Evolutionary conservation across 2,888 invertebrate species (phyloP).

Genomic region (Corbicula japonica): DNA sequence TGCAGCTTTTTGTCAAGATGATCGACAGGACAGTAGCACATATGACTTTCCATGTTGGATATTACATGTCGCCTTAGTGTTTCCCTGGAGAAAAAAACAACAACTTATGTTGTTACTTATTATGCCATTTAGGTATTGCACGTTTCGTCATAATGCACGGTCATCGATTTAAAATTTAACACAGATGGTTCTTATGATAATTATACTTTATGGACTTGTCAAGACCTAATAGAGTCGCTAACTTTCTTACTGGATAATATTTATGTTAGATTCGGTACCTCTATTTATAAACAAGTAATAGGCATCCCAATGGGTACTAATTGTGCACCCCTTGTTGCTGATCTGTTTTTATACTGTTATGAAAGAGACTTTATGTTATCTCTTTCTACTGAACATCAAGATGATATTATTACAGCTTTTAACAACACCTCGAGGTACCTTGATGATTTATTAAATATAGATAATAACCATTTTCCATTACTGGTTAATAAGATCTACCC

Average conservation of each 20-base stretch:
- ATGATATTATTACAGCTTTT: no score
- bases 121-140: neutral
- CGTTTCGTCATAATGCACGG: neutral
- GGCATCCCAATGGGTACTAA: no score
- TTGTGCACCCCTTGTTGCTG: no score
- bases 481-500: no score
- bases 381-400: no score
- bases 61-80: constrained; percentile 8
- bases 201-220: neutral
- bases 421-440: no score
- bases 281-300: no score
- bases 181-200: neutral
- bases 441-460: no score
- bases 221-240: neutral
- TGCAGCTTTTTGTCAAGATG: constrained; percentile 16
- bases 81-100: constrained; percentile 13
- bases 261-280: no score
- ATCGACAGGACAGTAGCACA: constrained; percentile 27
- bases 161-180: neutral
- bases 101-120: neutral
- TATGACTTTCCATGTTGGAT: constrained; percentile 14
- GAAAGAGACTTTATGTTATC: no score
- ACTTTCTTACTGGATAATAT: neutral
- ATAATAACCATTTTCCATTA: no score
- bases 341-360: no score